Percentiles rank a stretch among this genome's conserved stretches.
These are phyloP conservation scores for Thunnus thynnus DNA, from an alignment of 2,113 vertebrate genomes.

Conservation along the genomic window DNA sequence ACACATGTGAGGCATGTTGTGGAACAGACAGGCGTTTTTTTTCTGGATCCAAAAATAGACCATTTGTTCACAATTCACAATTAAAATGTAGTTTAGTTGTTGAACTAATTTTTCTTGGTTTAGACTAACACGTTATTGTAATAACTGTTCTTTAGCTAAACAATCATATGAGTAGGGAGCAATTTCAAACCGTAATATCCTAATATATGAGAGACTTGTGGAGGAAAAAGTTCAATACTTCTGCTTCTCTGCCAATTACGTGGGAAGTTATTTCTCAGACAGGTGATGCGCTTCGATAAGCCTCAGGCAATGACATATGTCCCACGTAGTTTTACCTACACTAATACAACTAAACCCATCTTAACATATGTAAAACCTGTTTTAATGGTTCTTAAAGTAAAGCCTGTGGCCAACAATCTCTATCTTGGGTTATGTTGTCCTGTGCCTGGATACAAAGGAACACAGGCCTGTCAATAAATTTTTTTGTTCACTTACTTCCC, in stretches of 20 bases:
- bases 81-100: conserved; percentile 6
- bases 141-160: background rate
- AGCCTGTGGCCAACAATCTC: conserved; percentile 26
- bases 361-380: conserved; percentile 20
- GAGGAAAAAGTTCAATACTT: conserved; percentile 17
- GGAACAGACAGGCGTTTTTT: conserved; percentile 33
- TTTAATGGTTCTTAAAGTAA: conserved; percentile 46
- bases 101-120: conserved; percentile 37
- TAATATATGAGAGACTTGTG: background rate
- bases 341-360: conserved; percentile 26
- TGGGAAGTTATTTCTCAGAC: conserved; percentile 42
- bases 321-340: conserved; percentile 43
- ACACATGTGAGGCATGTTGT: conserved; percentile 65
- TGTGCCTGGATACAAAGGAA: conserved; percentile 79
- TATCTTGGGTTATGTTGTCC: conserved; percentile 75
- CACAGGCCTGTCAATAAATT: conserved; percentile 90
- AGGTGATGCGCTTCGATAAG: conserved; percentile 48
- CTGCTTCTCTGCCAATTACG: conserved; percentile 41
- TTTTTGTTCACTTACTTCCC: conserved; percentile 87
- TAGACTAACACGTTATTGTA: conserved; percentile 9
- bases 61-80: conserved; percentile 15
- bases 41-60: conserved; percentile 46
- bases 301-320: conserved; percentile 41
- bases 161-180: conserved; percentile 6
- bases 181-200: conserved; percentile 28